These are phyloP conservation scores for Actinostola sp. DNA, from an alignment of 92 coral and sea anemone species.

Conservation along the genomic window DNA sequence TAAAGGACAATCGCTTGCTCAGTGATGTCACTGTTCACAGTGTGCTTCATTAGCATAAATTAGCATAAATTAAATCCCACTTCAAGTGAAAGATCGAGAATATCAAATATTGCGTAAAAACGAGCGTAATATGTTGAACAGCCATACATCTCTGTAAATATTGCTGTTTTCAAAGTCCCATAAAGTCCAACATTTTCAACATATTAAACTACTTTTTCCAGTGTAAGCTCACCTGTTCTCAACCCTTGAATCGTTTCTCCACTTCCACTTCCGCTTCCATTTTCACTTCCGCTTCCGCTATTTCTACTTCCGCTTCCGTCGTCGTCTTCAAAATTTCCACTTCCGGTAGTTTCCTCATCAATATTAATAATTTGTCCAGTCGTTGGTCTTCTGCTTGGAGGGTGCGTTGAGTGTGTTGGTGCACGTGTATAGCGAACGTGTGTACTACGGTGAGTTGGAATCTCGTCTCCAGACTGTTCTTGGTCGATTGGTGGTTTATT, in stretches of 20 bases:
- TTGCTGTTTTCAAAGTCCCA: no score
- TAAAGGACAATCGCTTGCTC: no score
- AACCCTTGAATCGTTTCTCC: constrained; percentile 22
- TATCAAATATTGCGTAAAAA: no score
- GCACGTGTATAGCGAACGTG: not conserved
- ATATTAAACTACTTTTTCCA: no score
- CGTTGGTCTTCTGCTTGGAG: not conserved
- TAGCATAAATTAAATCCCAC: no score
- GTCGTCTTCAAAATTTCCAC: not conserved
- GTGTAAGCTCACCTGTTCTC: constrained; percentile 33
- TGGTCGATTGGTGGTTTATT: constrained; percentile 24
- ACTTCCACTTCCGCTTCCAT: constrained; percentile 20
- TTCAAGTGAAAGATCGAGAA: no score
- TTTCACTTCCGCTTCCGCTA: constrained; percentile 5
- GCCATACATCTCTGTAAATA: no score
- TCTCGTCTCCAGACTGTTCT: constrained; percentile 45
- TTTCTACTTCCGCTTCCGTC: constrained; percentile 22
- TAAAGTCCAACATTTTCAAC: no score
- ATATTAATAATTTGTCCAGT: not conserved
- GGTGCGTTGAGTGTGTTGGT: not conserved
- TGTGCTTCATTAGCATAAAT: no score
- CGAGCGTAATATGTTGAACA: no score
- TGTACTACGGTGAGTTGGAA: constrained; percentile 20
- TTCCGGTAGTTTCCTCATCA: not conserved
- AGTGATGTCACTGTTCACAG: no score